Base-by-base conservation (phyloP, 2,888 invertebrate genomes). In the Andricus curvator region DNA sequence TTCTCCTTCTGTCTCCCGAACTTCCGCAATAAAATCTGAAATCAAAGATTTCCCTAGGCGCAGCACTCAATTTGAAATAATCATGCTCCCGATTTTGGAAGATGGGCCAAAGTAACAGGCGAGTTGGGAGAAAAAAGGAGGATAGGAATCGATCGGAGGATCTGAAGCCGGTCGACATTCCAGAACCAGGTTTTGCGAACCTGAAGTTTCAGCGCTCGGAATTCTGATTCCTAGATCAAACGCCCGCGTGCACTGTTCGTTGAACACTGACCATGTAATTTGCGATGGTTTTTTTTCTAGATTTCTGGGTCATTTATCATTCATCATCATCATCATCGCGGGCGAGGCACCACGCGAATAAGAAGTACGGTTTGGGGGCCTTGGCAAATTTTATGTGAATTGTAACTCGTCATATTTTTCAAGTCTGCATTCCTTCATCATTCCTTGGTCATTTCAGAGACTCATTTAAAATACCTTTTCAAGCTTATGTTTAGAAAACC, bases 221-320 rank as follows among this genome's bases (percentile, higher is more conserved):
- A 74, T 74, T 74, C 74, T 74, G 56, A 74, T 74, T 74, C 74
- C 74, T 74, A 74, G 74, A 74, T 74, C 74, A 56, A 74, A 74
- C 56, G 56, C 56, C 25, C 70, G 29, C 48, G 70, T 51, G 70
- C 70, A 29, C 51, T 37, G 13, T 33, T 56, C 37, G 37, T 37
- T 74, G 56, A 74, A 56, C 56, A 56, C 56, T 56, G 74, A 11
- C 70, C 70, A 33, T 70, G 51, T 48, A 70, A 70, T 70, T 70
- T 70, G 13, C 29, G 70, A 70, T 70, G 20, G 33, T 74, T 74
- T 17, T 20, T 41, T 6, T 15, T n/a, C 2, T 68, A 44, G 68
- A 51, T 17, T 74, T 56, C 20, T 37, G n/a, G 25, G 51, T 56
- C 51, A 74, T 74, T 74, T n/a, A 74, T 74, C 56, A 74, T 74